Evolutionary conservation across 2,888 invertebrate genomes (phyloP), one percentile per base, ranked within the genome.

Genomic region (Resseliella maxima): DNA sequence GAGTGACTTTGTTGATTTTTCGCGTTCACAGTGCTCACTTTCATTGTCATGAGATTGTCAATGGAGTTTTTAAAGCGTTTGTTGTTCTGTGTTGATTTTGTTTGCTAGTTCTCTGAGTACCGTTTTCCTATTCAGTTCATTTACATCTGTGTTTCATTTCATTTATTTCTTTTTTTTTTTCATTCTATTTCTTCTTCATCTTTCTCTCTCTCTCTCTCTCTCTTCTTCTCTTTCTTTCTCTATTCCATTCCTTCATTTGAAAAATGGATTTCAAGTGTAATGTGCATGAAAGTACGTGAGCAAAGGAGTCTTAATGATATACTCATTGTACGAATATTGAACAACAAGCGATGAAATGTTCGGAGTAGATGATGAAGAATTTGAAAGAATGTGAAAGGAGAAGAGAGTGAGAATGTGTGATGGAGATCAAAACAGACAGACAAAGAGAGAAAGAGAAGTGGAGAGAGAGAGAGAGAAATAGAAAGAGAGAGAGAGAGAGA

Each of bases 211-310:
- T 50, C 18, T 50, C 18, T 50, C 46, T 50, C 18, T 10, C 59
- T 2, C 12, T 24, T 24, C 10, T 31, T 27, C 72, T n/a, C 3
- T 59, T 5, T 59, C 27, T 24, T 18, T 50, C 18, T 50, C 18
- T 50, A 2, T 50, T 18, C 18, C 18, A 2, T 24, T 2, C 12
- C 6, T 24, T 24, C 8, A 5, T 35, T 72, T 72, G 72, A 72
- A 72, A 72, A 72, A 72, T 72, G 72, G 31, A 72, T 72, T 72
- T 72, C 72, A 31, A 72, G 35, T 72, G 31, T 72, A 59, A 59
- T 59, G 59, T 59, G n/a, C 59, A 24, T 59, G 59, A 59, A 59
- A 59, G 24, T 59, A 59, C 59, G 59, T 59, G 59, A 59, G 59
- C 24, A 15, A 12, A 59, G 59, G 59, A 59, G 31, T 72, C 72